Conservation (phyloP, 2,888 invertebrate species). For the Hartigia nigra region DNA sequence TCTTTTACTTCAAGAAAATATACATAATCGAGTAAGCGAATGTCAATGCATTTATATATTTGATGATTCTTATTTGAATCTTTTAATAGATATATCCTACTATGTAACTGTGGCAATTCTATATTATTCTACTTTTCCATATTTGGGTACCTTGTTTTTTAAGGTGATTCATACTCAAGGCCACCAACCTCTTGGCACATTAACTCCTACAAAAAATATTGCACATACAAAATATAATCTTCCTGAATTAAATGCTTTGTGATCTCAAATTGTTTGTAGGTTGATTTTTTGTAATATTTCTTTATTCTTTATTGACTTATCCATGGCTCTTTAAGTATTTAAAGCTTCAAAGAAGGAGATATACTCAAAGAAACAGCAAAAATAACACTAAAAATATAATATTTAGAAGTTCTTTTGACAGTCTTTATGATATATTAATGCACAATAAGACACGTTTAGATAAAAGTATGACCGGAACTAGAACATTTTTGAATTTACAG, state of each 20-base stretch:
- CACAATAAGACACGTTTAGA: neutral
- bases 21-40: neutral
- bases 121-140: conserved; percentile 13
- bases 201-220: conserved; percentile 8
- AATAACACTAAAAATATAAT: neutral
- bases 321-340: neutral
- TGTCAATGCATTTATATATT: neutral
- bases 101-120: neutral
- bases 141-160: conserved; percentile 20
- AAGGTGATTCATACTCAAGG: conserved; percentile 21
- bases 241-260: neutral
- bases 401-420: neutral
- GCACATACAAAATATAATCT: neutral
- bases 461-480: neutral
- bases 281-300: neutral
- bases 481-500: conserved; percentile 70
- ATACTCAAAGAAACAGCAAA: neutral
- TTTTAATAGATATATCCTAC: neutral
- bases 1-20: neutral
- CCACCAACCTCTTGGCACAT: conserved; percentile 16
- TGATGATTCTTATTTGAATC: neutral
- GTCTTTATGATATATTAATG: neutral
- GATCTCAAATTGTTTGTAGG: neutral
- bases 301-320: neutral
- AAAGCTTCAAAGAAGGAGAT: neutral